Conservation (phyloP, 2,113 vertebrate genomes). For the Caloenas nicobarica region DNA sequence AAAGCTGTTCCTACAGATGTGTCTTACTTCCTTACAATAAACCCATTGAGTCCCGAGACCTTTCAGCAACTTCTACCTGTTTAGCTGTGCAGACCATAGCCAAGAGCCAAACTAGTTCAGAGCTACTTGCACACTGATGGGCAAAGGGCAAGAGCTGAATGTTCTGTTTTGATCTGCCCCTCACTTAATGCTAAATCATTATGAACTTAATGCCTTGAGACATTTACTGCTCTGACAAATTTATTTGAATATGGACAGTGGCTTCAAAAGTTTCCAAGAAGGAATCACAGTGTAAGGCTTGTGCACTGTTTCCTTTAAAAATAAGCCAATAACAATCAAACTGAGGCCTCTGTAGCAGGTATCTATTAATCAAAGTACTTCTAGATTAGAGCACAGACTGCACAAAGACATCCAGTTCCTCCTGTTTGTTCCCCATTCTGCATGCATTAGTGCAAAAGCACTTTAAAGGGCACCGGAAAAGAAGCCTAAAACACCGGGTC, state of each 20-base stretch:
- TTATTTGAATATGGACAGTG: neutral
- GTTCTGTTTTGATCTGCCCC: neutral
- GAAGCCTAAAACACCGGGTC: neutral
- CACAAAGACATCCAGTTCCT: neutral
- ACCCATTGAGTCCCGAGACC: neutral
- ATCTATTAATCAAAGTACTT: neutral
- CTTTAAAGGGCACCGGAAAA: neutral
- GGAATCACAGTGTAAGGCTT: neutral
- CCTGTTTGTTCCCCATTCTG: neutral
- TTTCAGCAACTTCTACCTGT: neutral
- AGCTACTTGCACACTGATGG: neutral
- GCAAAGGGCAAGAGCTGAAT: neutral
- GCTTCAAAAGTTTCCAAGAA: neutral
- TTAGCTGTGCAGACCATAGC: neutral
- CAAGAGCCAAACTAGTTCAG: neutral
- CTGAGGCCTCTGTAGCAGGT: neutral
- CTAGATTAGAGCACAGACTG: neutral
- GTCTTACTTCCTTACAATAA: neutral
- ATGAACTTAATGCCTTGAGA: neutral
- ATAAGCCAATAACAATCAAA: neutral
- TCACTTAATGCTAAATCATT: neutral
- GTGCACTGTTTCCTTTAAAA: neutral
- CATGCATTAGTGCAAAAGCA: neutral
- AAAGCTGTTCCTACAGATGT: neutral
- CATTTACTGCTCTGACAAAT: neutral